A percentile compares a stretch with the other conserved stretches of the same genome.
These are phyloP conservation scores for Belgica antarctica DNA, from an alignment of 2,888 invertebrate species.

Conservation along the genomic window DNA sequence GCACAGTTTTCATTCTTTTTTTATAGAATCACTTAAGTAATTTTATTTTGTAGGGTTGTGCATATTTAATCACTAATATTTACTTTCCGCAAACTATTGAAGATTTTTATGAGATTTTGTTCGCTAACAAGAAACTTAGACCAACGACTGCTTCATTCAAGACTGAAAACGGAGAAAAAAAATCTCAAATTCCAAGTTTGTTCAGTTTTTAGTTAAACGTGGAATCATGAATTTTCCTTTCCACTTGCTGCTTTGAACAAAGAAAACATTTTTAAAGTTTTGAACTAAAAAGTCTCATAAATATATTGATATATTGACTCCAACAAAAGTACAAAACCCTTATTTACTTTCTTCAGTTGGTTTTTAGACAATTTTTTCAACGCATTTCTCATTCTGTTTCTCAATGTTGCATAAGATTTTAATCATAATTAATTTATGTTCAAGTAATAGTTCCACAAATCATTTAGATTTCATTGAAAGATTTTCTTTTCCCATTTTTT, in stretches of 20 bases:
- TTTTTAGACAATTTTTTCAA: too few species aligned
- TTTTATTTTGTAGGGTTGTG: not conserved
- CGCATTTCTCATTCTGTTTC: not conserved
- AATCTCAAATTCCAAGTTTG: too few species aligned
- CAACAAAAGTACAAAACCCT: too few species aligned
- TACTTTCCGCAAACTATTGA: not conserved
- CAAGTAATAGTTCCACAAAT: not conserved
- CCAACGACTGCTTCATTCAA: too few species aligned
- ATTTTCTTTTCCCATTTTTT: not conserved
- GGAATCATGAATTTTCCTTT: too few species aligned
- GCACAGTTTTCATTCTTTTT: constrained; percentile 24
- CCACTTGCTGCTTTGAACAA: too few species aligned
- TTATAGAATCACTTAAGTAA: constrained; percentile 3
- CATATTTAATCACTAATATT: not conserved
- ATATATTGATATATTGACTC: too few species aligned
- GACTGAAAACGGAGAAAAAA: too few species aligned
- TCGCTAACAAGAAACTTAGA: too few species aligned
- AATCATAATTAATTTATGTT: not conserved
- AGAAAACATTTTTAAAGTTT: not conserved
- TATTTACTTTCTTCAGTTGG: too few species aligned
- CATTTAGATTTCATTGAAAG: not conserved
- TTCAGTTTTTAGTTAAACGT: not conserved
- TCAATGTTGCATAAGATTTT: constrained; percentile 1
- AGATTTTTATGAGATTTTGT: too few species aligned
- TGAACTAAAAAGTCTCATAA: too few species aligned